phyloP scores from a whole-genome alignment of 2,797 vertebrate species.

The Euthynnus affinis region DNA sequence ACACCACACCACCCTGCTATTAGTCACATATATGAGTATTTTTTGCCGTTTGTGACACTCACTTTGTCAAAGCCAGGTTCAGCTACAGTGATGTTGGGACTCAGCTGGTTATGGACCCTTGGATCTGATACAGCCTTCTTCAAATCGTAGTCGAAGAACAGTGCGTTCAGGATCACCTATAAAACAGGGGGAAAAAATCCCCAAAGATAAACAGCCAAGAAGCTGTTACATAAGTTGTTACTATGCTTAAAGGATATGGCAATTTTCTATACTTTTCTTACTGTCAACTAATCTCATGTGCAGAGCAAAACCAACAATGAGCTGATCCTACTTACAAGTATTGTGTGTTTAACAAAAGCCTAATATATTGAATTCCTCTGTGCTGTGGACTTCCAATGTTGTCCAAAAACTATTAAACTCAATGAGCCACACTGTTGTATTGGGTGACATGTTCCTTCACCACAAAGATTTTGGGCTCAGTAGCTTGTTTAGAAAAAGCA shows the following conservation, averaged over 20 bases:
- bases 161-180: constrained; percentile 90
- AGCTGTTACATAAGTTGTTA: not conserved
- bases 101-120: constrained; percentile 94
- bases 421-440: too few species aligned
- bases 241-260: not conserved
- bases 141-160: constrained; percentile 91
- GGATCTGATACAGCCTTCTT: constrained; percentile 87
- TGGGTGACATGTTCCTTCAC: too few species aligned
- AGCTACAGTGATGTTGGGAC: constrained; percentile 84
- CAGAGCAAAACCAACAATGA: too few species aligned
- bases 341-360: too few species aligned
- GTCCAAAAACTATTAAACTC: too few species aligned
- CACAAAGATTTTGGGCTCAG: too few species aligned
- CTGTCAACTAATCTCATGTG: too few species aligned
- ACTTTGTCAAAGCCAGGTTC: constrained; percentile 89
- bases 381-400: too few species aligned
- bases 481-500: too few species aligned
- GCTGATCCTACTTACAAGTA: too few species aligned
- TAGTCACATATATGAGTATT: constrained; percentile 31
- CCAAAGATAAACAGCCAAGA: not conserved
- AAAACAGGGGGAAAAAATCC: not conserved
- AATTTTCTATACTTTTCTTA: not conserved
- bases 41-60: constrained; percentile 53
- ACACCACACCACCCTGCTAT: not conserved
- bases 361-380: too few species aligned